phyloP scores from a whole-genome alignment of 2,888 invertebrate species.

The Adela reaumurella region DNA sequence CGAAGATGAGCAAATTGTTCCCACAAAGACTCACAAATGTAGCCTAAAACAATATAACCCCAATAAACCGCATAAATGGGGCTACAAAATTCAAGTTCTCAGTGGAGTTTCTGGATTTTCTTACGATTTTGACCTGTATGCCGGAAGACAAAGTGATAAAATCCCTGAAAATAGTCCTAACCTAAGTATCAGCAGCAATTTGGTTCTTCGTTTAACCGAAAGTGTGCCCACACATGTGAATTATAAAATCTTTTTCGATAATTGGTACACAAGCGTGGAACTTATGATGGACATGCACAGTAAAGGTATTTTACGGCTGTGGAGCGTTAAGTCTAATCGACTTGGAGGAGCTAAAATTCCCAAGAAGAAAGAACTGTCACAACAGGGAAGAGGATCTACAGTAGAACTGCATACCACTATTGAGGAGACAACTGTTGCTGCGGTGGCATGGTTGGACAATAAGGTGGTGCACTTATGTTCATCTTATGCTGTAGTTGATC shows the following conservation, averaged over 20 bases:
- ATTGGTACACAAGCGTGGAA: conserved; percentile 17
- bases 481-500: not conserved
- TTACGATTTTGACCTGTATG: conserved; percentile 12
- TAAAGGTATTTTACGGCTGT: conserved; percentile 11
- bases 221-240: conserved; percentile 17
- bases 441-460: conserved; percentile 2
- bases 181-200: conserved; percentile 17
- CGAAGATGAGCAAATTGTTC: conserved; percentile 23
- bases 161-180: conserved; percentile 16
- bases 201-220: conserved; percentile 15
- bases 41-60: conserved; percentile 18
- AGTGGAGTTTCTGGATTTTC: conserved; percentile 20
- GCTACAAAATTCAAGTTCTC: conserved; percentile 19
- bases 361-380: not conserved
- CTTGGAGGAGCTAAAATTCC: conserved; percentile 4
- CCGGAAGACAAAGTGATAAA: conserved; percentile 14
- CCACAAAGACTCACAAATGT: conserved; percentile 16
- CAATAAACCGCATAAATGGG: conserved; percentile 20
- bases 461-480: conserved; percentile 1
- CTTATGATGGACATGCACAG: conserved; percentile 12
- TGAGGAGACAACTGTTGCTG: conserved; percentile 1
- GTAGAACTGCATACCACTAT: not conserved
- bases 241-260: conserved; percentile 20
- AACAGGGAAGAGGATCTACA: conserved; percentile 1
- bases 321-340: conserved; percentile 8